phyloP scores from a whole-genome alignment of 2,888 invertebrate genomes.

The Ichneumoninae sp. region DNA sequence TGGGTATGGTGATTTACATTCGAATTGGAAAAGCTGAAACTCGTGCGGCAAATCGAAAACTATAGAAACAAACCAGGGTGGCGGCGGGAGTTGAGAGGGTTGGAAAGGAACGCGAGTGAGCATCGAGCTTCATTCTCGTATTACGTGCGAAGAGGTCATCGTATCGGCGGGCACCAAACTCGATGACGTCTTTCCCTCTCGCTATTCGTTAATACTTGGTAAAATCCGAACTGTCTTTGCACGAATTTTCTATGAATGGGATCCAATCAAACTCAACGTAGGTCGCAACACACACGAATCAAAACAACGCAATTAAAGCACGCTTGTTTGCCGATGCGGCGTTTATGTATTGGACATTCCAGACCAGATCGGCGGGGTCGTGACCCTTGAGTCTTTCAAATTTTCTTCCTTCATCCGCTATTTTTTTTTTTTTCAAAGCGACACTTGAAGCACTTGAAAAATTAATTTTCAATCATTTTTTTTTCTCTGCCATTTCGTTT shows the following conservation, averaged over 20 bases:
- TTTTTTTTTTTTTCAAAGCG: no score
- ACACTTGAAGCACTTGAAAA: no score
- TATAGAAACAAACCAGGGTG: neutral
- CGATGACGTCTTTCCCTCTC: neutral
- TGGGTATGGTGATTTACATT: slow-evolving; percentile 23
- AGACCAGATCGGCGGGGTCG: no score
- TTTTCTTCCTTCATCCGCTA: no score
- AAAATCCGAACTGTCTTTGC: slow-evolving; percentile 39
- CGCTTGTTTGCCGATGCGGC: slow-evolving; percentile 51
- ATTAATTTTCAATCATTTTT: no score
- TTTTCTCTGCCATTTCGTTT: no score
- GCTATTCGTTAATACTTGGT: neutral
- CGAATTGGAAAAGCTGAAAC: slow-evolving; percentile 39
- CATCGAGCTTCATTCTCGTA: slow-evolving; percentile 1
- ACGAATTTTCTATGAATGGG: slow-evolving; percentile 49
- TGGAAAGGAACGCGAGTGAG: neutral
- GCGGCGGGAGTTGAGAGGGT: neutral
- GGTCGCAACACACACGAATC: neutral
- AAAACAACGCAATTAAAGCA: slow-evolving; percentile 53
- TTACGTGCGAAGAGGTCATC: neutral
- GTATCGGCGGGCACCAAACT: neutral
- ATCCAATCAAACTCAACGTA: slow-evolving; percentile 55
- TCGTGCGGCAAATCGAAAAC: slow-evolving; percentile 22
- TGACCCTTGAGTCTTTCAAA: no score
- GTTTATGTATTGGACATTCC: neutral